Percentiles rank a stretch among this genome's conserved stretches.
These are phyloP conservation scores for Bembecia ichneumoniformis DNA, from an alignment of 2,888 invertebrate species.

Conservation along the genomic window DNA sequence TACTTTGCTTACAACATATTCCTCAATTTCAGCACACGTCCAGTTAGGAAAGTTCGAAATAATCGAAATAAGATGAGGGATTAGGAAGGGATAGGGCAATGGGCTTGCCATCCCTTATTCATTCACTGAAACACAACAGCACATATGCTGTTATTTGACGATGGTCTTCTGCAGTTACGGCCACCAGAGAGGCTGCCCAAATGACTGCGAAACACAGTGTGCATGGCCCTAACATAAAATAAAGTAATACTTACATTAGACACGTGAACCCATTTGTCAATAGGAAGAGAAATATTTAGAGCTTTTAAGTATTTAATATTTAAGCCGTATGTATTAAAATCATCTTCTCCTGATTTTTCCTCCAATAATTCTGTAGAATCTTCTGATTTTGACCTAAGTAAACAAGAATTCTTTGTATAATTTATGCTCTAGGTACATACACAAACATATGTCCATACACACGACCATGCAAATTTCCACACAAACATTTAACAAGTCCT, in stretches of 20 bases:
- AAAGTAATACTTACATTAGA: conserved; percentile 15
- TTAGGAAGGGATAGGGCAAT: not conserved
- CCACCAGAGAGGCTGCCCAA: no score
- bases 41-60: no score
- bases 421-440: no score
- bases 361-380: not conserved
- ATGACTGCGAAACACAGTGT: not conserved
- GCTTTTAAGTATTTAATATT: conserved; percentile 28
- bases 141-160: not conserved
- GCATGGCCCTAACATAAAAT: not conserved
- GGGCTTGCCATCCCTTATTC: not conserved
- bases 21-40: no score
- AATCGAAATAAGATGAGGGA: no score
- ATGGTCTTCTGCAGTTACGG: no score
- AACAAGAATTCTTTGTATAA: not conserved
- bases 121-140: not conserved
- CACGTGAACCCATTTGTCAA: conserved; percentile 45
- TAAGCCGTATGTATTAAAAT: conserved; percentile 34
- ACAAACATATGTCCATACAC: no score
- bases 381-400: not conserved
- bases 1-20: no score
- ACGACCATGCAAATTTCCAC: no score
- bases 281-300: conserved; percentile 36
- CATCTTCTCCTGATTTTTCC: not conserved
- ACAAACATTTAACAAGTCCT: no score